A percentile compares a stretch with the other conserved stretches of the same genome.
phyloP scores from a whole-genome alignment of 30 jellyfish, hydroid and myxozoan genomes.

The Aurelia sp. region DNA sequence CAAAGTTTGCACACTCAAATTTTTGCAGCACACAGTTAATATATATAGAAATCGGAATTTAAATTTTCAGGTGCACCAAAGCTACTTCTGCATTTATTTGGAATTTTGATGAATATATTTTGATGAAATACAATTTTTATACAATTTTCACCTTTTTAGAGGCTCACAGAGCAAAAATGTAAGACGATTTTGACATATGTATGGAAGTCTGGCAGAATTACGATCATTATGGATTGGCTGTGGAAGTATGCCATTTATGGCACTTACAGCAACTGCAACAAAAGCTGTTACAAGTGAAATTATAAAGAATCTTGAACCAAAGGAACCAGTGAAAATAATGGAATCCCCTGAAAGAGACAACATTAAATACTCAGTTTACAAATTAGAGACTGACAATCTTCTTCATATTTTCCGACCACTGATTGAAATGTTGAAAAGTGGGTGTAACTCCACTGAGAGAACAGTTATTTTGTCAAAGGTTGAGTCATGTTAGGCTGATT shows the following conservation, averaged over 20 bases:
- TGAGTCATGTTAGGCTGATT: no score
- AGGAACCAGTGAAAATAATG: not conserved
- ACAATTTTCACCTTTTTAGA: not conserved
- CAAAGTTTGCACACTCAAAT: no score
- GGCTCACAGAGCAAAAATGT: slow-evolving; percentile 15
- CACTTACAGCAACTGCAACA: slow-evolving; percentile 44
- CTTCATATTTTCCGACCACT: not conserved
- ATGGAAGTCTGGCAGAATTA: slow-evolving; percentile 20
- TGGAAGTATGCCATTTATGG: slow-evolving; percentile 1
- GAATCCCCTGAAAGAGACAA: slow-evolving; percentile 20
- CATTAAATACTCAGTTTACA: not conserved
- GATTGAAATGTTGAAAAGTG: not conserved
- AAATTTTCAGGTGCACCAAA: no score
- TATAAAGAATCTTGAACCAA: not conserved
- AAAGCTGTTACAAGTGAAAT: not conserved
- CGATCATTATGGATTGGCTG: slow-evolving; percentile 17
- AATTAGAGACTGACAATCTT: not conserved
- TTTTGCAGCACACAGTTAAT: no score
- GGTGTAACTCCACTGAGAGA: no score
- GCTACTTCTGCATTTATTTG: no score
- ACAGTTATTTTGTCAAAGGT: no score
- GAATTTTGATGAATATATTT: no score
- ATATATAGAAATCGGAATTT: no score
- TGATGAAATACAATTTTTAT: no score
- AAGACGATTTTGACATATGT: slow-evolving; percentile 22